phyloP scores from a whole-genome alignment of 2,113 vertebrate genomes.

The Engraulis encrasicolus region DNA sequence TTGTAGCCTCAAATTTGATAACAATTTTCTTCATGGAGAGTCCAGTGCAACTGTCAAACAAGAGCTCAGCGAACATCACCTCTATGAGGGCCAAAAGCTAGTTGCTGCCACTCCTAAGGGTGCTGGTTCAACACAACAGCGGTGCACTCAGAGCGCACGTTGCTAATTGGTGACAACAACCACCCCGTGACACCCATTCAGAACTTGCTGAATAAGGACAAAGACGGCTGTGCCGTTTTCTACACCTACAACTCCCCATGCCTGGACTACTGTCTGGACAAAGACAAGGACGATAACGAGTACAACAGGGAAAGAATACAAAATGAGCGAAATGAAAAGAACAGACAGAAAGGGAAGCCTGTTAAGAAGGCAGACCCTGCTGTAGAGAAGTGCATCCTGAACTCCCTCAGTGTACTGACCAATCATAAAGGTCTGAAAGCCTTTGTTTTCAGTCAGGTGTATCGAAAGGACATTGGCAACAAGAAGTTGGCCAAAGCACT shows the following conservation, averaged over 20 bases:
- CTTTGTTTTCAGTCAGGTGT: constrained; percentile 1
- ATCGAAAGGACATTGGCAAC: not conserved
- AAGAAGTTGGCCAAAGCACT: not conserved
- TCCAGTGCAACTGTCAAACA: not conserved
- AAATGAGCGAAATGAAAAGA: not conserved
- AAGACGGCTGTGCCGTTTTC: constrained; percentile 7
- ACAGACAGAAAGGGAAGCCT: not conserved
- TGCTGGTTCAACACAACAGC: not conserved
- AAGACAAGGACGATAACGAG: not conserved
- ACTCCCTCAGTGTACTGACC: not conserved
- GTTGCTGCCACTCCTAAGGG: not conserved
- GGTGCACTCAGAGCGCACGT: not conserved
- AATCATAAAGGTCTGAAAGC: not conserved
- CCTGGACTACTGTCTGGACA: not conserved
- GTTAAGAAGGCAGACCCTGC: not conserved
- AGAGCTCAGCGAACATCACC: not conserved
- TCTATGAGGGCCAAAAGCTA: not conserved
- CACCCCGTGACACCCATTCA: not conserved
- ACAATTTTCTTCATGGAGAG: not conserved
- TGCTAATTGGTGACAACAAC: not conserved
- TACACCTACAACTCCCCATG: constrained; percentile 26
- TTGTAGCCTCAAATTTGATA: not conserved
- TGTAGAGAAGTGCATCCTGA: not conserved
- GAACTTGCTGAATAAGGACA: not conserved
- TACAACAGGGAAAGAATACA: not conserved